Evolutionary conservation across 2,888 invertebrate genomes (phyloP), one percentile per base, ranked within the genome.

Genomic region (Archaeoteleia sp.): DNA sequence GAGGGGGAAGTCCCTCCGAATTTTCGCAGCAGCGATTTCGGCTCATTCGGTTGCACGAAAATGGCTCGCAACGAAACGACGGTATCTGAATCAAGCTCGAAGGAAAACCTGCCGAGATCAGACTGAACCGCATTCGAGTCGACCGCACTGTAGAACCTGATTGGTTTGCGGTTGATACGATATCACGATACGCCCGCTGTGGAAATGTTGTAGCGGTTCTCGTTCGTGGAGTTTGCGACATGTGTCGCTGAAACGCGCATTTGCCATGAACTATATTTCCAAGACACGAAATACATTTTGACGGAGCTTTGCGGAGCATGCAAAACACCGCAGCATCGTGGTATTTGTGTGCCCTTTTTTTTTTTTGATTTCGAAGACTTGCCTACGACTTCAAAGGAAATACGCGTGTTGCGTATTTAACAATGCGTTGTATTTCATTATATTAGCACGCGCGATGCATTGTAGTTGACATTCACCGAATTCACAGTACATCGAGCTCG

Each of bases 101-200:
- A 58, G 66, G 55, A 67, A 67, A 67, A 49, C 14, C 60, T 55
- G 43, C 66, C 66, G 60, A 67, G 66, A 67, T 67, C 66, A 55
- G 60, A 55, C 43, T 13, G 54, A 60, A 67, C 54, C 66, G 49
- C 66, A 67, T 49, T 48, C 60, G 55, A 68, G 60, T 69, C 72
- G 70, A 54, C 69, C 67, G 71, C 62, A 74, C 72, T 73, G 74
- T 71, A 63, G 63, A 55, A 62, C 51, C 70, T 69, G 74, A 75
- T 75, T 74, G 72, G 73, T 76, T 71, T 71, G 73, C 61, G 72
- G 72, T 70, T 70, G 72, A 72, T 74, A 71, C 72, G 73, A 74
- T 74, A 74, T 70, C 61, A 67, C 61, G 61, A 61, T 67, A 55
- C 67, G 51, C 45, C 34, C 51, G 27, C 8, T 29, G 27, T 29